These are phyloP conservation scores for Harpagifer antarcticus DNA, from an alignment of 2,797 vertebrate genomes.

Conservation along the genomic window DNA sequence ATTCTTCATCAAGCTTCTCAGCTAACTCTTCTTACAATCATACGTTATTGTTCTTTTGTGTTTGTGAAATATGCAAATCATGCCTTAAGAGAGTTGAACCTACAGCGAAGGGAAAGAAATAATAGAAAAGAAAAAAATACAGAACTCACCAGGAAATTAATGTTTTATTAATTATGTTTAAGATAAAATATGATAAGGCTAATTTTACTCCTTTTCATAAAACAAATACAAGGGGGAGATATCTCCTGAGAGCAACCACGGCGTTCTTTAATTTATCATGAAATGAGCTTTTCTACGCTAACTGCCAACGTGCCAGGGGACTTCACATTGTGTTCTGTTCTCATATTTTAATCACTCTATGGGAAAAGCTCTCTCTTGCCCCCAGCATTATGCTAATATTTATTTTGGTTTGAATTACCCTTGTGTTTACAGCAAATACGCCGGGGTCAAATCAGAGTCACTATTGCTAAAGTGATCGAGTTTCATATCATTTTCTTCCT, in stretches of 20 bases:
- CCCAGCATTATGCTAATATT: conserved; percentile 83
- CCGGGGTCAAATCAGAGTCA: conserved; percentile 80
- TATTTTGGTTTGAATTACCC: conserved; percentile 81
- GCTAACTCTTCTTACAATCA: conserved; percentile 48
- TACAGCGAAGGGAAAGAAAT: conserved; percentile 55
- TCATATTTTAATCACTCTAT: conserved; percentile 83
- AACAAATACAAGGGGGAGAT: conserved; percentile 72
- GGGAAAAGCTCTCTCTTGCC: conserved; percentile 76
- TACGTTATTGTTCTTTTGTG: conserved; percentile 60
- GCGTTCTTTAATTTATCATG: conserved; percentile 81
- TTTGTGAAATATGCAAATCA: conserved; percentile 73
- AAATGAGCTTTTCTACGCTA: conserved; percentile 80
- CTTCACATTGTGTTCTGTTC: conserved; percentile 72
- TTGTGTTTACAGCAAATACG: conserved; percentile 77
- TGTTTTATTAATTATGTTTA: conserved; percentile 85
- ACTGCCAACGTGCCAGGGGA: conserved; percentile 72
- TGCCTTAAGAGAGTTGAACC: conserved; percentile 71
- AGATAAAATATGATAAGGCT: conserved; percentile 78
- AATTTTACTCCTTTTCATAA: conserved; percentile 80
- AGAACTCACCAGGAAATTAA: conserved; percentile 72
- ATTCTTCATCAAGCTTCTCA: conserved; percentile 9
- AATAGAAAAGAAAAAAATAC: conserved; percentile 41
- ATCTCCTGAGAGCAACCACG: conserved; percentile 71
- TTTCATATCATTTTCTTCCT: conserved; percentile 69
- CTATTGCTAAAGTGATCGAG: conserved; percentile 71